Evolutionary conservation across 2,113 vertebrate species (phyloP), one percentile per base, ranked within the genome.

Genomic region (Mormoops blainvillei): DNA sequence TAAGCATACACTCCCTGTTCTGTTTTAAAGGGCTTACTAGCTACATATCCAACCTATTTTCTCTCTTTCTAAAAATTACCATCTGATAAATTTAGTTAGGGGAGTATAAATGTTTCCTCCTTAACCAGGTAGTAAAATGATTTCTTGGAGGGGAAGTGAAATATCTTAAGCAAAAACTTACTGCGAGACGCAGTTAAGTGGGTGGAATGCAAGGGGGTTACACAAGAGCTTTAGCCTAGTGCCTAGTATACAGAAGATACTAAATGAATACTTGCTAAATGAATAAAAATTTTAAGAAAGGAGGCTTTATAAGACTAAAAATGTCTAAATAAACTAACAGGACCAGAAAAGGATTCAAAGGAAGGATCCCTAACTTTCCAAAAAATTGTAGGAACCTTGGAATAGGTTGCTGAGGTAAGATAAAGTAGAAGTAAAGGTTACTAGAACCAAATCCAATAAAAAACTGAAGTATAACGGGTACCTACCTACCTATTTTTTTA

Each of bases 121-220:
- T 80, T 74, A 63, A 88, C 26, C 61, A 94, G 14, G 24, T 12
- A 77, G 80, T 77, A 67, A 94, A 83, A 54, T 85, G 56, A 85
- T 58, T 88, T 63, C 54, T 36, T 77, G 6, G 36, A 13, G 77
- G 33, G 22, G 14, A 38, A 71, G 43, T 52, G 18, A 87, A 61
- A 41, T 83, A 90, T 50, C 91, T 80, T 76, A 52, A 93, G 58
- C 38, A 89, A 93, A 93, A 31, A 93, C 41, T 77, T 68, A 68
- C 2, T 74, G 8, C 11, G 73, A 70, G 33, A 70, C 33, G 22
- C 50, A 94, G 48, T n/a, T 33, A 56, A 65, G 22, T 71, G 11
- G 63, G 83, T 1, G 20, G 56, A 93, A 1, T 61, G 61, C 18
- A 2, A 61, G 20, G 31, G 38, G 38, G 22, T 70, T 43, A 63